phyloP scores from a whole-genome alignment of 2,797 vertebrate species.

The Ciconia nigra region DNA sequence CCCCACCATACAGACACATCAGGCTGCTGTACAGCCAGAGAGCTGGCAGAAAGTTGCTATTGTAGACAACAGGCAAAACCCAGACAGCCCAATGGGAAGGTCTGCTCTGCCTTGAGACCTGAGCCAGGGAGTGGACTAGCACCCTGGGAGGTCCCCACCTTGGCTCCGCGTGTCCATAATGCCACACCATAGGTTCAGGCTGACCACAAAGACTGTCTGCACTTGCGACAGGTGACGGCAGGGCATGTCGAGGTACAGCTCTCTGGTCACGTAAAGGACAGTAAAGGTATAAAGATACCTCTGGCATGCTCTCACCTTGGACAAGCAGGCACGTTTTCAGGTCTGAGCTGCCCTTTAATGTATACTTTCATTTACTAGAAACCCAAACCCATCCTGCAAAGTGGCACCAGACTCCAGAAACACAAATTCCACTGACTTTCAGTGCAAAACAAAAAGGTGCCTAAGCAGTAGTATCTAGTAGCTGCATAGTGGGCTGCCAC shows the following conservation, averaged over 20 bases:
- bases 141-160: not conserved
- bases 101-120: not conserved
- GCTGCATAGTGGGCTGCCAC: not conserved
- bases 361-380: not conserved
- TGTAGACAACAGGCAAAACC: not conserved
- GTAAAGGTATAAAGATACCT: not conserved
- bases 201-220: not conserved
- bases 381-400: not conserved
- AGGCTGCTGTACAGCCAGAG: not conserved
- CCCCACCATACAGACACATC: no score
- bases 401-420: not conserved
- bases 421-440: not conserved
- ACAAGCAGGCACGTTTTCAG: not conserved
- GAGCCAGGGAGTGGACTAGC: not conserved
- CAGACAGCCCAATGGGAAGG: fast-evolving
- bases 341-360: not conserved
- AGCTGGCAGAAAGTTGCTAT: not conserved
- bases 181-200: not conserved
- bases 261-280: fast-evolving
- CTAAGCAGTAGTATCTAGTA: not conserved
- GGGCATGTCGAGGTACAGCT: not conserved
- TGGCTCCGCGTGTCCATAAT: fast-evolving
- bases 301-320: not conserved
- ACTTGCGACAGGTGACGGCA: not conserved
- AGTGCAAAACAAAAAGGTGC: not conserved